Base-by-base conservation (phyloP, 2,888 invertebrate genomes). In the Dugesia japonica region DNA sequence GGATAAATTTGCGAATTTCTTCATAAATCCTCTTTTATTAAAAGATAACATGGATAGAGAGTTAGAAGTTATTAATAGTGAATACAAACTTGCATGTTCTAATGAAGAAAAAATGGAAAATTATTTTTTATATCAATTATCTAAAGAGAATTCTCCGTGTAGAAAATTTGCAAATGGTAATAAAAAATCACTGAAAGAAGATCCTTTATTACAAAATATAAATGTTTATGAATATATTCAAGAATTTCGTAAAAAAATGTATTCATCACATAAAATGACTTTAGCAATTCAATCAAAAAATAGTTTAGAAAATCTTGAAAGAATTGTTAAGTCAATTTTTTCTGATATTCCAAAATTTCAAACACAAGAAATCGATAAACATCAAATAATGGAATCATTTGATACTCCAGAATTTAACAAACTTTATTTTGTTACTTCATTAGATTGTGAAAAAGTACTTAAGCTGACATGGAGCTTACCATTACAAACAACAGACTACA, bases 241-340 rank as follows among this genome's bases (percentile, higher is more conserved):
- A 80, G 88, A 89, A 78, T 92, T 92, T 81, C 86, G 90, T 42
- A 87, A 87, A 81, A 86, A 89, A 26, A 90, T 92, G 83, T 94
- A 94, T 82, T 90, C 91, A 42, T 91, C 91, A 9, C 89, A 92
- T 81, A 87, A 90, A 80, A 93, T 94, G 92, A 92, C 90, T 9
- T 84, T 93, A 0, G 90, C 90, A 71, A 87, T 92, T 26, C 91
- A 92, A 86, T 82, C 84, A 17, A 81, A 82, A 79, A 82, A 82
- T 82, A 79, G 31, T 31, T 31, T 31, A 13, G 31, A 31, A 13
- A 31, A 31, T 13, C 31, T 31, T 31, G 31, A 31, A 31, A 13
- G 7, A 31, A 7, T 31, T 7, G 31, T 31, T 31, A 4, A 13
- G 31, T 7, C 4, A 31, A 31, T 13, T 7, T 31, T 31, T 31